These are phyloP conservation scores for Drosophila limbata DNA, from an alignment of 2,888 invertebrate species.

Conservation along the genomic window DNA sequence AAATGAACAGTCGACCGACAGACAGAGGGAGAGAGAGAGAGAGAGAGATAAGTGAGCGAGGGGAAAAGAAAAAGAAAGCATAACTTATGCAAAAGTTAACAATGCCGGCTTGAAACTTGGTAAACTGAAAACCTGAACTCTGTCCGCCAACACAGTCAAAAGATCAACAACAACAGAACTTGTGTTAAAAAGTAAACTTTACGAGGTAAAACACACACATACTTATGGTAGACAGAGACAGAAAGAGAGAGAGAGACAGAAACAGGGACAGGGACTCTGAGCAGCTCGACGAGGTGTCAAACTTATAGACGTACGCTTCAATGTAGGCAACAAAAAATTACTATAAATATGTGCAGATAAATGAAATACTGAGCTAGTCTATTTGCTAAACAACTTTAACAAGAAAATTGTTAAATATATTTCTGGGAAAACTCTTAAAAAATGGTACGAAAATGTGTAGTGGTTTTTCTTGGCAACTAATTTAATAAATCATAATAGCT, in stretches of 20 bases:
- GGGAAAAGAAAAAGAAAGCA: slow-evolving; percentile 8
- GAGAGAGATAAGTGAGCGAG: background rate
- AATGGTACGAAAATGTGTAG: slow-evolving; percentile 3
- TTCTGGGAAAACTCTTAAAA: background rate
- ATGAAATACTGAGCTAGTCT: background rate
- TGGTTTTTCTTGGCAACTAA: background rate
- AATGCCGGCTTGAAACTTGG: slow-evolving; percentile 21
- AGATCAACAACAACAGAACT: slow-evolving; percentile 29
- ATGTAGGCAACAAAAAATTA: slow-evolving; percentile 69
- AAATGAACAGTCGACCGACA: slow-evolving; percentile 48
- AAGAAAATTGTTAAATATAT: background rate
- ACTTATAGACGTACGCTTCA: slow-evolving; percentile 66
- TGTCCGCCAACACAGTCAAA: slow-evolving; percentile 64
- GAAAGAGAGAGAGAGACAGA: slow-evolving; percentile 13
- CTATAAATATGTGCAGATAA: slow-evolving; percentile 8
- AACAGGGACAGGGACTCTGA: background rate
- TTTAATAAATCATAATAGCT: slow-evolving; percentile 31
- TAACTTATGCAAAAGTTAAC: slow-evolving; percentile 65
- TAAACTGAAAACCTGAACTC: slow-evolving; percentile 55
- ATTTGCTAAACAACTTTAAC: background rate
- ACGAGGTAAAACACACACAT: slow-evolving; percentile 58
- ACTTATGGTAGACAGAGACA: slow-evolving; percentile 8
- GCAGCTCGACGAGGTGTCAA: slow-evolving; percentile 58
- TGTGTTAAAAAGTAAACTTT: slow-evolving; percentile 64
- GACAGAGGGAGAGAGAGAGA: background rate